Base-by-base conservation (phyloP, 2,113 vertebrate genomes). In the Miniopterus natalensis region DNA sequence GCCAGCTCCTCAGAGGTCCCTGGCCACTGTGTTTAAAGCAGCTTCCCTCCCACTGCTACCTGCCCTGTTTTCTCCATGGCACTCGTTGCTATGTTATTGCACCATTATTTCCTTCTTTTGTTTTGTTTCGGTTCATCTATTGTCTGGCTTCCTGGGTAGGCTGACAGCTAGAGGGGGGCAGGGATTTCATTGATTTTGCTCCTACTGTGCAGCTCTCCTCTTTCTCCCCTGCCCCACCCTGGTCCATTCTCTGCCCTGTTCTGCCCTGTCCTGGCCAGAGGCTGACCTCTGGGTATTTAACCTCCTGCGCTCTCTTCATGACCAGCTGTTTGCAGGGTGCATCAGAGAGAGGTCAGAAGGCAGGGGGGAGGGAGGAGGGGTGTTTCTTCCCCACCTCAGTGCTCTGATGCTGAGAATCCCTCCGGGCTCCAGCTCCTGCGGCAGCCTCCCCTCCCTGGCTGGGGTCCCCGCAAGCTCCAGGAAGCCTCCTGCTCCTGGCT, bases 401-500 rank as follows among this genome's bases (percentile, higher is more conserved):
- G 77, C 68, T 57, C 47, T n/a, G 15, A 61, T 51, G 8, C 17
- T 0, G 14, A 23, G 29, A 5, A 25, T 36, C 14, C 40, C 51
- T 68, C 68, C 42, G 20, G 2, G 25, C 47, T 1, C 0, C 1
- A 3, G 70, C 9, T 31, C 57, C 59, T 17, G 51, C 25, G 2
- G 36, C 53, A 40, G 18, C 14, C 53, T 57, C 20, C 42, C 66
- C 36, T 36, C 40, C 25, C 0, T 15, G 31, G 27, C 2, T 36
- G 75, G 18, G 1, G 29, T 9, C 23, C 4, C 13, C n/a, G 0
- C 0, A 8, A 61, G 31, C 29, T 31, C 20, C 1, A 13, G 14
- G 0, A 17, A 8, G 8, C 7, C 53, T 21, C 0, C 66, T 65
- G 10, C 45, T 21, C 27, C 29, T 0, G 5, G n/a, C 75, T 31